Evolutionary conservation across 2,113 vertebrate genomes (phyloP), one percentile per base, ranked within the genome.

Genomic region (Toxotes chatareus): DNA sequence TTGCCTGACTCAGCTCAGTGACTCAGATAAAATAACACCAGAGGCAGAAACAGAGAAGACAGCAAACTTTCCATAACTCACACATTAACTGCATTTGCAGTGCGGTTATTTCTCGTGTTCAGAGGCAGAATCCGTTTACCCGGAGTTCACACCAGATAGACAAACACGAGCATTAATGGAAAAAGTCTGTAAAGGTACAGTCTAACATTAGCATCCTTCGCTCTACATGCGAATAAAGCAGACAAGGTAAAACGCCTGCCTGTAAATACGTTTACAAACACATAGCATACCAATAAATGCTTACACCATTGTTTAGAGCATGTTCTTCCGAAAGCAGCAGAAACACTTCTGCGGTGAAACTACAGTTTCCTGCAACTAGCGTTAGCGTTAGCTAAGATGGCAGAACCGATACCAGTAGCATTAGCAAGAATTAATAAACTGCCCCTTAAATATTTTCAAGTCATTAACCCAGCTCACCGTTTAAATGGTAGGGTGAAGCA

Each of bases 311-410:
- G 27, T 7, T 21, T 31, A 3, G 0, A 0, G 2, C 9, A 11
- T 5, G 62, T 32, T n/a, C 1, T 23, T 46, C 23, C 16, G 21
- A 51, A 40, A 53, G 4, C 62, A 19, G 10, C 31, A n/a, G 19
- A 51, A 21, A 47, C 40, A 32, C 40, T 38, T 3, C 0, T 42
- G 7, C 38, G 1, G 63, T 1, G 36, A n/a, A n/a, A 46, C n/a
- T 44, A 9, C 8, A 9, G 7, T 38, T 14, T 11, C 9, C 16
- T 14, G 7, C 0, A 51, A 73, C 69, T 47, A 64, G 16, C n/a
- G 51, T 55, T 67, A 69, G 46, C 79, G 10, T 70, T 71, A 79
- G 77, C 83, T 23, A 6, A 47, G n/a, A 4, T 27, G 49, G 69
- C 60, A 42, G 17, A 53, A 1, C 17, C 8, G n/a, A 21, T 19